Evolutionary conservation across 2,797 vertebrate species (phyloP), one percentile per base, ranked within the genome.

Genomic region (Esox lucius): DNA sequence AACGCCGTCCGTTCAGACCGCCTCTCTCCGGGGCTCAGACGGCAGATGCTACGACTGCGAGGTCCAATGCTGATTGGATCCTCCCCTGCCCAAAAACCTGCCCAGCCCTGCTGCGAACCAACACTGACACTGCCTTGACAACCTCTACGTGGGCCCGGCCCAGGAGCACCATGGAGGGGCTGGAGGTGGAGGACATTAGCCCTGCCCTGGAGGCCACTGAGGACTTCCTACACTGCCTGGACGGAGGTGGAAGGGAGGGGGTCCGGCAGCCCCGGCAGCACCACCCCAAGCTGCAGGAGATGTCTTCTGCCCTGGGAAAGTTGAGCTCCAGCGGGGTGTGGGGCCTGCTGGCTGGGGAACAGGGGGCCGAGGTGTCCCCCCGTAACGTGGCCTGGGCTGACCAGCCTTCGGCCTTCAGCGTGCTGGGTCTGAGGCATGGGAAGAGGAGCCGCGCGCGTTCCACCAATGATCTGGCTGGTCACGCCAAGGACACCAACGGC

Each of bases 191-290:
- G 74, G 96, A 98, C 78, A 96, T 99, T 84, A 99, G 98, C 89
- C 98, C 97, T 0, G 97, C 98, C 80, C 90, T 98, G 79, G 98
- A 99, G 91, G 97, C 96, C 72, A 99, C 98, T 0, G 98, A 99
- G 86, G 97, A 99, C 82, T 98, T 98, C 83, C 94, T 98, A 78
- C 94, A 94, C 85, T 95, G 94, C 82, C 94, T 97, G 77, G 96
- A 96, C 59, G 91, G 87, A 64, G 88, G 86, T n/a, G 94, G 95
- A 33, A 74, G 66, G 84, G 68, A 82, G 61, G 69, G 76, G 15
- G 56, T 80, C 6, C 79, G 85, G 73, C 87, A 83, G 70, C 73
- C 89, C 0, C 86, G 78, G 79, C 87, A 91, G 24, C 91, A 90
- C 56, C 56, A 24, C 22, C 56, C 56, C 19, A 86, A 79, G 79